phyloP scores from a whole-genome alignment of 2,113 vertebrate species.

The Chionis minor region DNA sequence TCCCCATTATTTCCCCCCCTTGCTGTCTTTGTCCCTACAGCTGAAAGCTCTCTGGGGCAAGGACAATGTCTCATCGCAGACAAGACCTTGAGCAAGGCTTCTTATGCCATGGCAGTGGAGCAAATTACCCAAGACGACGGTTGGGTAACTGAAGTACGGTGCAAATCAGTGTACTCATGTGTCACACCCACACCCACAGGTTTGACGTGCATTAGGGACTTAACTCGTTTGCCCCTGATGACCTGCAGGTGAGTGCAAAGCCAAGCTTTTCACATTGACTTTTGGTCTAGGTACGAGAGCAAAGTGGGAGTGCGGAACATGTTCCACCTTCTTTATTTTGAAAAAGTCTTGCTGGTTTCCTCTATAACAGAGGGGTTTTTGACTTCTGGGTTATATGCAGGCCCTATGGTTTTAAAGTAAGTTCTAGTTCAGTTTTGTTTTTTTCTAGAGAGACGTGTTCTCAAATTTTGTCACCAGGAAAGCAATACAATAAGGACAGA shows the following conservation, averaged over 20 bases:
- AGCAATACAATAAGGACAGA: background rate
- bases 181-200: background rate
- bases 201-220: background rate
- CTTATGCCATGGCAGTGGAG: background rate
- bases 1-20: background rate
- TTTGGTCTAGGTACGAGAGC: background rate
- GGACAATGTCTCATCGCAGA: background rate
- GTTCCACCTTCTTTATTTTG: background rate
- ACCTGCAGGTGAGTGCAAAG: background rate
- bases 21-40: background rate
- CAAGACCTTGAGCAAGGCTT: slow-evolving; percentile 2
- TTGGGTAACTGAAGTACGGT: background rate
- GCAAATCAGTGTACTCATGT: background rate
- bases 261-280: background rate
- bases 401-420: background rate
- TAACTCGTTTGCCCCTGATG: background rate
- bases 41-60: background rate
- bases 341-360: background rate
- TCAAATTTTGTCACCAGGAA: background rate
- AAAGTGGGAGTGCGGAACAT: background rate
- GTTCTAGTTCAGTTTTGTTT: background rate
- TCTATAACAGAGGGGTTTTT: background rate
- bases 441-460: background rate
- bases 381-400: background rate
- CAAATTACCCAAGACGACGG: background rate